These are phyloP conservation scores for Ypsolopha sequella DNA, from an alignment of 2,888 invertebrate species.

Conservation along the genomic window DNA sequence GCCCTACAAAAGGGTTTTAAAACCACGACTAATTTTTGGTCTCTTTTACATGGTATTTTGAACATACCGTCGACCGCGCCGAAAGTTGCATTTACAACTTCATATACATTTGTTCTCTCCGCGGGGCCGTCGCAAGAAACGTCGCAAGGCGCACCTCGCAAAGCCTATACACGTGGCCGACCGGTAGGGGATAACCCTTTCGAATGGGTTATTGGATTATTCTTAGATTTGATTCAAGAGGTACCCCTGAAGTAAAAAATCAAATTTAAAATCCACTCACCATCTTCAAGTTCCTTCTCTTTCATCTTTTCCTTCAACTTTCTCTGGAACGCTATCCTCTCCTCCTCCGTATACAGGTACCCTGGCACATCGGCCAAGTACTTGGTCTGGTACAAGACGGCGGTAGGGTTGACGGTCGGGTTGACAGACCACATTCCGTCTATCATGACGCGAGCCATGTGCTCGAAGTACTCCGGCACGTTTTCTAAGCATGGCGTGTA, in stretches of 20 bases:
- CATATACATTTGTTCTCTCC: too few species aligned
- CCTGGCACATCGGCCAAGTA: conserved; percentile 69
- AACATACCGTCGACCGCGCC: too few species aligned
- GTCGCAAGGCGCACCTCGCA: too few species aligned
- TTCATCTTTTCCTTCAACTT: conserved; percentile 27
- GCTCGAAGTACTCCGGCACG: conserved; percentile 73
- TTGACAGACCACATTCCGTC: conserved; percentile 79
- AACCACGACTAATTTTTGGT: too few species aligned
- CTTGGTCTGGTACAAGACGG: conserved; percentile 66
- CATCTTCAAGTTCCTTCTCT: conserved; percentile 33
- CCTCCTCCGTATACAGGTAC: conserved; percentile 55
- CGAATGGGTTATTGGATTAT: too few species aligned
- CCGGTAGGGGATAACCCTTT: too few species aligned
- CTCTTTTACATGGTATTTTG: too few species aligned
- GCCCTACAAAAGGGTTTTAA: too few species aligned
- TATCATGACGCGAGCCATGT: conserved; percentile 74
- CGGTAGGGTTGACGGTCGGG: conserved; percentile 67
- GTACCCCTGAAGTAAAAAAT: neutral
- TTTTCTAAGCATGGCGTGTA: conserved; percentile 73
- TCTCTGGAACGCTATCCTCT: conserved; percentile 33
- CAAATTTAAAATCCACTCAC: conserved; percentile 17
- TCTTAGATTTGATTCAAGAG: too few species aligned
- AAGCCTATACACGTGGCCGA: too few species aligned
- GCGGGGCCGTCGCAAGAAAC: too few species aligned
- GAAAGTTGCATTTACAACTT: too few species aligned